Evolutionary conservation across 2,113 vertebrate genomes (phyloP).

Genomic region (Scolopax mira): DNA sequence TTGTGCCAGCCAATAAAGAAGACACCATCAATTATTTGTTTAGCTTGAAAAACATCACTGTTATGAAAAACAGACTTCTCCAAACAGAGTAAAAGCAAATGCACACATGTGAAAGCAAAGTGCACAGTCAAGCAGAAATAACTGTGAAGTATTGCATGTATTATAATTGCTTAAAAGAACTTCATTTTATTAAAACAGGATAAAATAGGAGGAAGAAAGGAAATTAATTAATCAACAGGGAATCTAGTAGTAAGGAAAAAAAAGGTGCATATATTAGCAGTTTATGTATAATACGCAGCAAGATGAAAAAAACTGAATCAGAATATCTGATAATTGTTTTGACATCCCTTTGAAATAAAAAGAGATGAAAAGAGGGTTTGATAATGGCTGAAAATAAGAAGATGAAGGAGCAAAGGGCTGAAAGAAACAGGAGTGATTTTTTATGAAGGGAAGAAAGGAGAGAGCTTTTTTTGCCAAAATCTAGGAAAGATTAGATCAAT

Average conservation of each 20-base stretch:
- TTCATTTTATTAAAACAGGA: not conserved
- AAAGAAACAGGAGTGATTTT: not conserved
- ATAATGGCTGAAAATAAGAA: not conserved
- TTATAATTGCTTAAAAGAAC: not conserved
- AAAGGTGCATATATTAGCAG: not conserved
- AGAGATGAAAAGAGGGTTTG: not conserved
- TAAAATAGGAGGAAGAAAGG: not conserved
- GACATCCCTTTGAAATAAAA: not conserved
- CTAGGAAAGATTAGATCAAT: too few relatives aligned
- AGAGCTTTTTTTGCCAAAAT: not conserved
- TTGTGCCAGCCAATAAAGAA: constrained; percentile 8
- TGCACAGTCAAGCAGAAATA: not conserved
- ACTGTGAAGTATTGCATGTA: not conserved
- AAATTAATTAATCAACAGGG: not conserved
- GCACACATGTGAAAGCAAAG: not conserved
- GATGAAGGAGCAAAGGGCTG: not conserved
- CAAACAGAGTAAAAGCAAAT: not conserved
- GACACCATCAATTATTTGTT: constrained; percentile 10
- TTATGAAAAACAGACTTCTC: constrained; percentile 1
- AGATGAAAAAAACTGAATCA: not conserved
- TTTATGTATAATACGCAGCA: not conserved
- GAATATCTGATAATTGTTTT: not conserved
- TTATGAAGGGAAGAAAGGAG: not conserved
- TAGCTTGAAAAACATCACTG: not conserved
- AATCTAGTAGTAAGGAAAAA: not conserved